phyloP scores from a whole-genome alignment of 2,888 invertebrate genomes.

The Cerastis rubricosa region DNA sequence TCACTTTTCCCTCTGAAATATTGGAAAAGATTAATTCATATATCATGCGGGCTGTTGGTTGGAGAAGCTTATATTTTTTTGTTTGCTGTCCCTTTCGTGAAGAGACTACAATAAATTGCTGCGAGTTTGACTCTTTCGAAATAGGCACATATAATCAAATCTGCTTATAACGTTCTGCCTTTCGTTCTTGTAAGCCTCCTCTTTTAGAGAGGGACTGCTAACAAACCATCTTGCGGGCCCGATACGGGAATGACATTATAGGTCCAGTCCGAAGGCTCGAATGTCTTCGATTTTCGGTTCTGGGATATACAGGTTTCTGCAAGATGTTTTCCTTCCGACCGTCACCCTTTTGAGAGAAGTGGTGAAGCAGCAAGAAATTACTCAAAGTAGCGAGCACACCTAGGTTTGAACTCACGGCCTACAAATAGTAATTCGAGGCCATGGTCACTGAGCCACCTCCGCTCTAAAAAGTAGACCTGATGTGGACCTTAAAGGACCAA shows the following conservation, averaged over 20 bases:
- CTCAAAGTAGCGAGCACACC: not conserved
- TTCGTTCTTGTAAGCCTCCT: not conserved
- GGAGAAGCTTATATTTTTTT: constrained; percentile 13
- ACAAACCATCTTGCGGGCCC: not conserved
- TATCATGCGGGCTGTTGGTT: constrained; percentile 16
- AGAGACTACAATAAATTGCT: not conserved
- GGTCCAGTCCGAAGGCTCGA: not conserved
- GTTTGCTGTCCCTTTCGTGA: not conserved
- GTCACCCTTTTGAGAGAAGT: not conserved
- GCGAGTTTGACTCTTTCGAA: not conserved
- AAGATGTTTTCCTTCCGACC: not conserved
- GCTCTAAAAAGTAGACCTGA: not conserved
- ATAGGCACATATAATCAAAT: not conserved
- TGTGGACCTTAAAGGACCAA: not conserved
- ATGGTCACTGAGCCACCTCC: not conserved
- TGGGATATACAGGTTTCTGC: not conserved
- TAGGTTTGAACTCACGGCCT: not conserved
- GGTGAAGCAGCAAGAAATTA: not conserved
- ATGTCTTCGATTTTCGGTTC: not conserved
- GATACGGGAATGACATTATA: not conserved
- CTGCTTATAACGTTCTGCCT: too few relatives aligned
- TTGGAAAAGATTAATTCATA: constrained; percentile 49
- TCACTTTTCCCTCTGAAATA: constrained; percentile 55
- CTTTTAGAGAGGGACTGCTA: not conserved
- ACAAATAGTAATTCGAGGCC: not conserved